phyloP scores from a whole-genome alignment of 2,888 invertebrate species.

The Palloptera scutellata region DNA sequence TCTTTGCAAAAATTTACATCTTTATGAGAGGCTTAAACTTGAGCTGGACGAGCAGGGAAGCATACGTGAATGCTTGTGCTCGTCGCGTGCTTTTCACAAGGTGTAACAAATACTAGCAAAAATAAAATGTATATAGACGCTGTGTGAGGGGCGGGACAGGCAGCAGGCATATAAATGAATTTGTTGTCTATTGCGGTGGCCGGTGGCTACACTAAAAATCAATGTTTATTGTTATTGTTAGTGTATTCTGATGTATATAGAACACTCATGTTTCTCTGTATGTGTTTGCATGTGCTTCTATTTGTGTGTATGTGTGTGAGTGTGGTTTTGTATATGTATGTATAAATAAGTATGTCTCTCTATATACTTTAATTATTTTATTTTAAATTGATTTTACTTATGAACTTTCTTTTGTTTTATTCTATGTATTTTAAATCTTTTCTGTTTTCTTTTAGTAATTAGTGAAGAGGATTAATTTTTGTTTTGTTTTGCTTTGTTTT shows the following conservation, averaged over 20 bases:
- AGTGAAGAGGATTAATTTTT: conserved; percentile 54
- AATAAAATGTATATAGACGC: too few relatives aligned
- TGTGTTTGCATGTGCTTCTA: conserved; percentile 33
- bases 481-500: conserved; percentile 10
- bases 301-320: conserved; percentile 38
- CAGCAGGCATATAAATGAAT: too few relatives aligned
- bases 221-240: neutral
- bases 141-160: too few relatives aligned
- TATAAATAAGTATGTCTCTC: conserved; percentile 18
- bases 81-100: too few relatives aligned
- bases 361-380: neutral
- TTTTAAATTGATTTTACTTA: conserved; percentile 37
- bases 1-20: too few relatives aligned
- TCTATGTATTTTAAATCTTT: neutral
- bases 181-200: too few relatives aligned
- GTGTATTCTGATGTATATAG: conserved; percentile 12
- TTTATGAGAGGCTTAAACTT: too few relatives aligned
- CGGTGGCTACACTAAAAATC: too few relatives aligned
- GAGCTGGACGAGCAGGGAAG: too few relatives aligned
- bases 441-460: conserved; percentile 45
- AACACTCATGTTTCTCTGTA: conserved; percentile 42
- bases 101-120: too few relatives aligned
- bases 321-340: conserved; percentile 27
- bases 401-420: conserved; percentile 40
- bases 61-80: too few relatives aligned